Evolutionary conservation across 2,797 vertebrate genomes (phyloP), one percentile per base, ranked within the genome.

Genomic region (Ctenochaetus hawaiiensis): DNA sequence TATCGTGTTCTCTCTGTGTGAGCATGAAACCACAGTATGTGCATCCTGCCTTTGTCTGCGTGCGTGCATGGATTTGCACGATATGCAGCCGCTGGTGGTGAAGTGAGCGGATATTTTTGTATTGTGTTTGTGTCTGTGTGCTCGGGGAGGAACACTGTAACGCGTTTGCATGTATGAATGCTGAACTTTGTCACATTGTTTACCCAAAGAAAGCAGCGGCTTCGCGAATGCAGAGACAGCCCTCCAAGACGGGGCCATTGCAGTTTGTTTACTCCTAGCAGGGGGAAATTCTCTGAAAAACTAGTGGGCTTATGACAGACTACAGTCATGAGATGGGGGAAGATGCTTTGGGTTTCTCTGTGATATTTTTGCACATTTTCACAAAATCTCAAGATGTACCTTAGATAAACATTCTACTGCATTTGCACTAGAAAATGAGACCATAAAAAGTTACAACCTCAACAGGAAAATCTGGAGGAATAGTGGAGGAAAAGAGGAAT

Each of bases 21-120:
- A 83, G 68, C 62, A 37, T 58, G 23, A 65, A 78, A 52, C 77
- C 63, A 80, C 67, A 72, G 39, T 53, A 47, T 26, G 52, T 26
- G 71, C 80, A 65, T 75, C 72, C 79, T 70, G 80, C 48, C 72
- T 79, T 78, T 81, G 77, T 87, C 70, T 78, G 60, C 20, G 17
- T 34, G 62, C 13, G 13, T 48, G 69, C 63, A 52, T 61, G 71
- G 26, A 22, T 76, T 69, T 54, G 22, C 37, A 52, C 49, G 43
- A 59, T 11, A 71, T 43, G 64, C 17, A 45, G 66, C 49, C 47
- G 47, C 64, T 44, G 72, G 52, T 30, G 39, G 12, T 37, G 61
- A 61, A 69, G 68, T 0, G 3, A 37, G 22, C 12, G 71, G 57
- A 34, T 76, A 59, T 71, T 43, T 81, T 60, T 43, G 45, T 26